These are phyloP conservation scores for Patagioenas fasciata DNA, from an alignment of 2,113 vertebrate species.

Conservation along the genomic window DNA sequence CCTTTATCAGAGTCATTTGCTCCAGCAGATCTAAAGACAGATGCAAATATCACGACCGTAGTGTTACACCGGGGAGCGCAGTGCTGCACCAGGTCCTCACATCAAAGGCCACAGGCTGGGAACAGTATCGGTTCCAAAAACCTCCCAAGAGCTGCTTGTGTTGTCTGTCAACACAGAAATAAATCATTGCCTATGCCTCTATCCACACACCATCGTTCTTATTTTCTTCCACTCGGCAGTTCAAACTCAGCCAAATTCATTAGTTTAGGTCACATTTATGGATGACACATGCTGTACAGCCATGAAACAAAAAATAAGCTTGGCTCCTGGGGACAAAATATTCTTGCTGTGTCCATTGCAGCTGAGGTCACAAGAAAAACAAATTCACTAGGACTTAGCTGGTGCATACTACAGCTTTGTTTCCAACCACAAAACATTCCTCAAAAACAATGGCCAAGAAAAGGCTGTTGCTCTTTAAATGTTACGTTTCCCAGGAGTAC, in stretches of 20 bases:
- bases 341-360: neutral
- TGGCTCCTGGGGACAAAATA: slow-evolving; percentile 1
- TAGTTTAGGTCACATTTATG: slow-evolving; percentile 18
- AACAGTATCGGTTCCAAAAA: neutral
- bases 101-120: neutral
- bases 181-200: neutral
- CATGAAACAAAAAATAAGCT: neutral
- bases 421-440: slow-evolving; percentile 34
- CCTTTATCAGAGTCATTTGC: neutral
- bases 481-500: neutral
- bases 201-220: neutral
- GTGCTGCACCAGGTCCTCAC: neutral
- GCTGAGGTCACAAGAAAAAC: slow-evolving; percentile 27
- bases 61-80: neutral
- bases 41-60: neutral
- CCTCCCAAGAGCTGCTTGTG: neutral
- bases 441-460: slow-evolving; percentile 26
- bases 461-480: neutral
- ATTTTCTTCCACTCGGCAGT: neutral
- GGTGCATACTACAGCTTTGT: neutral
- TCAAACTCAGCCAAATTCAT: neutral
- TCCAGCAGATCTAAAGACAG: neutral
- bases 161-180: neutral
- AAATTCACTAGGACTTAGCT: slow-evolving; percentile 7
- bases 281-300: neutral